Percentiles rank a stretch among this genome's conserved stretches.
Conservation (phyloP, 2,888 invertebrate species). For the Elmis aenea region DNA sequence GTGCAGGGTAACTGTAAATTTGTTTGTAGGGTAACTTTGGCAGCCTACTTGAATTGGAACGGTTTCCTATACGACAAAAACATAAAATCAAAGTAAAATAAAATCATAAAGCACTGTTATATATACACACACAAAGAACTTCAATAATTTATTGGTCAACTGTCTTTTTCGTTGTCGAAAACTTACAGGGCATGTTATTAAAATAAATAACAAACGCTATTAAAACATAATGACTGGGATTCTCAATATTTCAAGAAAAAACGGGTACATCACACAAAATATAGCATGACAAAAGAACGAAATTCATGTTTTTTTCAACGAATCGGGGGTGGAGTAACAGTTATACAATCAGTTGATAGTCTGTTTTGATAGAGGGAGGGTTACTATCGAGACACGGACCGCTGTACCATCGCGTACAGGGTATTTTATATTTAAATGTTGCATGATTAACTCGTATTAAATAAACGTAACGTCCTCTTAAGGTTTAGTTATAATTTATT, state of each 20-base stretch:
- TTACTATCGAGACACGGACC: slow-evolving; percentile 13
- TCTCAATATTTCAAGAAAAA: slow-evolving; percentile 9
- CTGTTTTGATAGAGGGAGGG: slow-evolving; percentile 16
- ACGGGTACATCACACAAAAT: slow-evolving; percentile 16
- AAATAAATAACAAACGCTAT: slow-evolving; percentile 15
- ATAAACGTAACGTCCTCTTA: slow-evolving; percentile 46
- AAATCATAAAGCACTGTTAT: too few relatives aligned
- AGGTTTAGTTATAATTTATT: slow-evolving; percentile 48
- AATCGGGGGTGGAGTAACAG: slow-evolving; percentile 15
- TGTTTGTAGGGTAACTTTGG: too few relatives aligned
- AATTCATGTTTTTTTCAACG: slow-evolving; percentile 16
- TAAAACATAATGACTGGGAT: slow-evolving; percentile 6
- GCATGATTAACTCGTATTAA: slow-evolving; percentile 50
- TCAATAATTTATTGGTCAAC: too few relatives aligned
- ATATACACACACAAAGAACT: too few relatives aligned
- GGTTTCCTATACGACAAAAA: too few relatives aligned
- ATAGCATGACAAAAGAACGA: slow-evolving; percentile 21
- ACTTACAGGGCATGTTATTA: slow-evolving; percentile 12
- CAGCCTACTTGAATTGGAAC: too few relatives aligned
- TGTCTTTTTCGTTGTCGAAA: too few relatives aligned
- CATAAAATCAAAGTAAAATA: too few relatives aligned
- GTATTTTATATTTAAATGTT: slow-evolving; percentile 49
- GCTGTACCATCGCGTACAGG: slow-evolving; percentile 46
- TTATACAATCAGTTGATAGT: slow-evolving; percentile 22
- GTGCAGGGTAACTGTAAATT: too few relatives aligned